Conservation (phyloP, 2,888 invertebrate genomes). For the Acheta domesticus region DNA sequence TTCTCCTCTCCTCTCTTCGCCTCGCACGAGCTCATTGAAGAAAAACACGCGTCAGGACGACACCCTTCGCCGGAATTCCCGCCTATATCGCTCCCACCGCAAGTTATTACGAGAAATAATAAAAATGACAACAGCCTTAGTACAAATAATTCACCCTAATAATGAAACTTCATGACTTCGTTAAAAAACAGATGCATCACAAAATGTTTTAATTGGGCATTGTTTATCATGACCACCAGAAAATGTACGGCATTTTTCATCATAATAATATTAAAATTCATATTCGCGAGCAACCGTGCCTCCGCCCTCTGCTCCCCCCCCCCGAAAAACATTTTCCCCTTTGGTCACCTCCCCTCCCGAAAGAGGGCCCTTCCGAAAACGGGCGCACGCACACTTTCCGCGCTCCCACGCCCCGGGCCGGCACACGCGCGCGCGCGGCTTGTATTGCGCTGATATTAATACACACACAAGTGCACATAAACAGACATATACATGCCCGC, state of each 20-base stretch:
- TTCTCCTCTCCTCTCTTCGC: too few species aligned
- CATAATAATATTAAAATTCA: constrained; percentile 18
- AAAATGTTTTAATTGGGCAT: constrained; percentile 18
- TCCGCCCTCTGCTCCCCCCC: neutral
- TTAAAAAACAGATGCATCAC: constrained; percentile 12
- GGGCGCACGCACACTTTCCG: neutral
- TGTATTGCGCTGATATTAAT: constrained; percentile 3
- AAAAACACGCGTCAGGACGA: neutral
- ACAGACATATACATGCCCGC: constrained; percentile 18
- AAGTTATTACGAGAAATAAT: constrained; percentile 6
- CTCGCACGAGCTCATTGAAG: neutral
- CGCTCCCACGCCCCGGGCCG: neutral
- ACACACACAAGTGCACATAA: constrained; percentile 18
- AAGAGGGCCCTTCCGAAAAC: neutral
- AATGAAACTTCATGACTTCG: constrained; percentile 18
- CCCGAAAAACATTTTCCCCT: constrained; percentile 9
- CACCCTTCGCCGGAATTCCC: neutral
- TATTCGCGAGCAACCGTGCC: constrained; percentile 1
- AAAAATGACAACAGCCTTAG: constrained; percentile 9
- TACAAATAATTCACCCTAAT: constrained; percentile 18
- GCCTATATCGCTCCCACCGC: neutral
- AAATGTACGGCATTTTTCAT: constrained; percentile 2
- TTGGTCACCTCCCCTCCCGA: neutral
- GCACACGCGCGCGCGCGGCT: neutral
- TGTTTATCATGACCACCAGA: constrained; percentile 18